These are phyloP conservation scores for Phalacrocorax carbo DNA, from an alignment of 2,113 vertebrate genomes.

Conservation along the genomic window DNA sequence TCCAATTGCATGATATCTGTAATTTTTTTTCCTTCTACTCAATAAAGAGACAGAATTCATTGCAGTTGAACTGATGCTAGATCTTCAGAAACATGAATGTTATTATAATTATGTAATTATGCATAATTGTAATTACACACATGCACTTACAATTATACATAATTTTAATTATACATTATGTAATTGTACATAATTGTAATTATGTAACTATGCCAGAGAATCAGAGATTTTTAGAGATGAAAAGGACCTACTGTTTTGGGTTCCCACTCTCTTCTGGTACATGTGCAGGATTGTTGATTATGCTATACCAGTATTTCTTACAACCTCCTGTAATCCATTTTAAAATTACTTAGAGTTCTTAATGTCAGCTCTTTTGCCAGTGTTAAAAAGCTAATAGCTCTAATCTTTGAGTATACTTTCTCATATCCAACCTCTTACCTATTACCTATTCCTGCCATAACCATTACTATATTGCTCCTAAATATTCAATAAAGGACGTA, in stretches of 20 bases:
- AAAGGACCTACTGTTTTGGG: neutral
- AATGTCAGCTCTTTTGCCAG: neutral
- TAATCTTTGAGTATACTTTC: neutral
- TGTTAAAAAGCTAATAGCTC: neutral
- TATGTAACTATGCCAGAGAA: constrained; percentile 53
- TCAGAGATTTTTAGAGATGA: constrained; percentile 36
- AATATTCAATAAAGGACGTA: neutral
- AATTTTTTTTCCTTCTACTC: neutral
- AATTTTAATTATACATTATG: constrained; percentile 70
- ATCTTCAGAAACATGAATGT: constrained; percentile 56
- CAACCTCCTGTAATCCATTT: neutral
- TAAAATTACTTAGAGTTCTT: neutral
- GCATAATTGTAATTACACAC: constrained; percentile 65
- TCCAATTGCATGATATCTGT: neutral
- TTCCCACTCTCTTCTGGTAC: neutral
- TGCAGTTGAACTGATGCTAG: neutral
- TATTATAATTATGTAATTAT: constrained; percentile 71
- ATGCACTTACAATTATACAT: constrained; percentile 53
- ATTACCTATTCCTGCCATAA: neutral
- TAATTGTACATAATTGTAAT: constrained; percentile 69
- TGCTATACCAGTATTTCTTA: neutral
- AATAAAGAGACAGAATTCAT: neutral
- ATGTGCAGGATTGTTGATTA: neutral
- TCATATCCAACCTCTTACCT: neutral
- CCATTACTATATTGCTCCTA: neutral